Percentiles rank a stretch among this genome's conserved stretches.
Evolutionary conservation across 2,113 vertebrate species (phyloP).

Genomic region (Cephalopholis sonnerati): DNA sequence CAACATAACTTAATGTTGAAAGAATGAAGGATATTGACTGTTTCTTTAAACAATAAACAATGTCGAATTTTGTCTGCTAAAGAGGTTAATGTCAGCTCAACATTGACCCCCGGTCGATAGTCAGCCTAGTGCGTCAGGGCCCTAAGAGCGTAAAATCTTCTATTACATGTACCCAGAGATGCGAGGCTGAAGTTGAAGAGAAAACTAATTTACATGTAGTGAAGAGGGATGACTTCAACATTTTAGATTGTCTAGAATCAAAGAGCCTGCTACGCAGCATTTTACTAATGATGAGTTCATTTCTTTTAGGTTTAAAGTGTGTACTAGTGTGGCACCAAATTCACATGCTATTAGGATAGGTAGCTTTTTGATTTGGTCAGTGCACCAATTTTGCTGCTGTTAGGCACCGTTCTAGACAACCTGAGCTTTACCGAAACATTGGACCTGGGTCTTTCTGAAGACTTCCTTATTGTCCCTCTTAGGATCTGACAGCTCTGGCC

Average conservation of each 20-base stretch:
- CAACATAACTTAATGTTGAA: too few relatives aligned
- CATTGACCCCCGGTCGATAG: too few relatives aligned
- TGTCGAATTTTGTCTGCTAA: too few relatives aligned
- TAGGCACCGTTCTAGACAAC: not conserved
- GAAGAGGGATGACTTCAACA: not conserved
- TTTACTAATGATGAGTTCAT: not conserved
- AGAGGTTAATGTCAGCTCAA: too few relatives aligned
- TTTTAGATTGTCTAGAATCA: not conserved
- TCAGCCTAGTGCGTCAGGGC: too few relatives aligned
- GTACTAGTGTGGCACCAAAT: not conserved
- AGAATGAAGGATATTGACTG: too few relatives aligned
- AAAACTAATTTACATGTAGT: not conserved
- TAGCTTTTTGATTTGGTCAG: not conserved
- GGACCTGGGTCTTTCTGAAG: not conserved
- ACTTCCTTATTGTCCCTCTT: not conserved
- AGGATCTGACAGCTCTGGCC: conserved; percentile 96
- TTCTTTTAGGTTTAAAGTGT: not conserved
- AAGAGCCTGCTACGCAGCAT: not conserved
- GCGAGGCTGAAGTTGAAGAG: not conserved
- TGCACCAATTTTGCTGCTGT: not conserved
- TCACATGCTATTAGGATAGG: not conserved
- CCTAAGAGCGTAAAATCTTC: not conserved
- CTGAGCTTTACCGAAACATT: not conserved
- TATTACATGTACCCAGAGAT: not conserved
- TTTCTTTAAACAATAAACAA: too few relatives aligned